Conservation (phyloP, 1,140 invertebrate genomes). For the Drosophila sturtevanti region DNA sequence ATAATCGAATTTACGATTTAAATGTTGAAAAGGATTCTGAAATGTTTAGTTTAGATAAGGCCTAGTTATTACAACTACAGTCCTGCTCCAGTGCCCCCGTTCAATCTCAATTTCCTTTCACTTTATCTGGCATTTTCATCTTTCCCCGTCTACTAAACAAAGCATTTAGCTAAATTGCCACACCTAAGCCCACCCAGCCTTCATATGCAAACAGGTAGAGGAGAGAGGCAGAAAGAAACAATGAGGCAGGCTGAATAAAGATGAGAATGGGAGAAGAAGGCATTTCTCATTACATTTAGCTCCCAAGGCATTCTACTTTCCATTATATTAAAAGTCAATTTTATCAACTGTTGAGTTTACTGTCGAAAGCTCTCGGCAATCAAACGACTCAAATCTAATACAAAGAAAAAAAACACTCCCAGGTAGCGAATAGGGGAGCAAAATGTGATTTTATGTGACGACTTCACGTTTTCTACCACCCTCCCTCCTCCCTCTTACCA, state of each 20-base stretch:
- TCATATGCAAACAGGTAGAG: constrained; percentile 24
- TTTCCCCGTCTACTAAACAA: constrained; percentile 24
- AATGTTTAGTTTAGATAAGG: background rate
- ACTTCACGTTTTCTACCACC: constrained; percentile 11
- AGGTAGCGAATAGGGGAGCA: constrained; percentile 6
- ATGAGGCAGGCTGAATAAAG: no score
- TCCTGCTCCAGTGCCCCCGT: background rate
- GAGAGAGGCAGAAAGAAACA: no score
- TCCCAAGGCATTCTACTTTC: constrained; percentile 1
- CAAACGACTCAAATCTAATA: constrained; percentile 63
- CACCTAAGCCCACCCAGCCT: constrained; percentile 8
- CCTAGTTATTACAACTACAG: background rate
- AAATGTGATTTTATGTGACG: constrained; percentile 59
- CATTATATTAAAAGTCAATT: constrained; percentile 64
- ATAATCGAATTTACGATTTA: no score
- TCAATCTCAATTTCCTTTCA: background rate
- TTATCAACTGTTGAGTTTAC: constrained; percentile 58
- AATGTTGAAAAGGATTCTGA: no score
- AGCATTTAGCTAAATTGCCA: constrained; percentile 39
- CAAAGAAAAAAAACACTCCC: constrained; percentile 30
- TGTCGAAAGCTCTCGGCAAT: constrained; percentile 33
- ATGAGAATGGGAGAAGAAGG: background rate
- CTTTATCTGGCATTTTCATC: constrained; percentile 8
- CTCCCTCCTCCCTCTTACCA: no score
- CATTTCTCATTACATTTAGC: constrained; percentile 42